Conservation (phyloP, 2,113 vertebrate species). For the Hucho hucho region DNA sequence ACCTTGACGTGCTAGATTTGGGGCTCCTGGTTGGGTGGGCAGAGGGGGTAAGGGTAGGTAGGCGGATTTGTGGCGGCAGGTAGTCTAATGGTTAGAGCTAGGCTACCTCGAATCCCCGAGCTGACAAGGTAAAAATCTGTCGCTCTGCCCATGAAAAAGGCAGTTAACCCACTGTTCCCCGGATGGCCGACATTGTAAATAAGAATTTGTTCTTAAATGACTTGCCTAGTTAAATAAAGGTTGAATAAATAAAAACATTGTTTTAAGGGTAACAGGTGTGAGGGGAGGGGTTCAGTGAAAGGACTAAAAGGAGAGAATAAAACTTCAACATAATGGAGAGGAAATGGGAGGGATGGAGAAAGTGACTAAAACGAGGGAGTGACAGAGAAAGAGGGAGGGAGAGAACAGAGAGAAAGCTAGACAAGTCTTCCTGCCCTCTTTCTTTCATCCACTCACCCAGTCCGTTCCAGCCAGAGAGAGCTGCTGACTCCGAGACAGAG, state of each 20-base stretch:
- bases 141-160: too few relatives aligned
- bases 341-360: slow-evolving; percentile 62
- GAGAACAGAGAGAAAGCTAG: slow-evolving; percentile 63
- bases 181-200: too few relatives aligned
- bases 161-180: too few relatives aligned
- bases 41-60: not conserved
- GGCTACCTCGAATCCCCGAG: too few relatives aligned
- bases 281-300: too few relatives aligned
- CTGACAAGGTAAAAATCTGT: too few relatives aligned
- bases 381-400: slow-evolving; percentile 50
- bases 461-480: slow-evolving; percentile 46
- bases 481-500: slow-evolving; percentile 35
- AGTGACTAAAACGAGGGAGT: slow-evolving; percentile 56
- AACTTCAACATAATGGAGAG: slow-evolving; percentile 35
- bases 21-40: not conserved
- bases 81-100: too few relatives aligned
- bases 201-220: too few relatives aligned
- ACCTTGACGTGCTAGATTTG: not conserved
- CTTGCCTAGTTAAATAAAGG: too few relatives aligned
- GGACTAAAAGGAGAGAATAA: slow-evolving; percentile 18
- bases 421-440: slow-evolving; percentile 52
- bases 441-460: slow-evolving; percentile 50
- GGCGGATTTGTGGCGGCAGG: not conserved
- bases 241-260: too few relatives aligned
- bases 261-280: too few relatives aligned